Evolutionary conservation across 2,797 vertebrate species (phyloP).

Genomic region (Platyrinchus mystaceus): DNA sequence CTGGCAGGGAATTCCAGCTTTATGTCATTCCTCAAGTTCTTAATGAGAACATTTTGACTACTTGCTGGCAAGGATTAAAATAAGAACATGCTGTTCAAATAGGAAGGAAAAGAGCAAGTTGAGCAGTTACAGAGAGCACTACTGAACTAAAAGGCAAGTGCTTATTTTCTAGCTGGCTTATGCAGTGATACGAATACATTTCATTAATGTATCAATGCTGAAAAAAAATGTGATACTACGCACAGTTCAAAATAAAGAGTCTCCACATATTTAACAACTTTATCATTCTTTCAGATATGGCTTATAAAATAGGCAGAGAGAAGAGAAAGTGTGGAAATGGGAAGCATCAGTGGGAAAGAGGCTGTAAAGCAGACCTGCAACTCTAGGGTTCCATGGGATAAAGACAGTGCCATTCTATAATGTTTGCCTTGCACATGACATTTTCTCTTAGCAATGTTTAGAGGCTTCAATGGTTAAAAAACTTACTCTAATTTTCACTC

Average conservation of each 20-base stretch:
- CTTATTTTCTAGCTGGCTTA: neutral
- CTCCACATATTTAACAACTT: neutral
- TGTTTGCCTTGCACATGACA: neutral
- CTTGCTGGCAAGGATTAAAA: constrained; percentile 14
- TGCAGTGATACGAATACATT: neutral
- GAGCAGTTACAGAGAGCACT: neutral
- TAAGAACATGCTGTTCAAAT: neutral
- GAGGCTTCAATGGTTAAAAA: neutral
- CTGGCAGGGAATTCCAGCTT: neutral
- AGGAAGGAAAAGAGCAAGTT: neutral
- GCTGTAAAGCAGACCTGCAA: neutral
- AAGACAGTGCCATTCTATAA: neutral
- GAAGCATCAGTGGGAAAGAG: neutral
- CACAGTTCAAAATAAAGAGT: neutral
- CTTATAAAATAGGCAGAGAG: neutral
- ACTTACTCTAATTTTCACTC: neutral
- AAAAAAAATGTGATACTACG: neutral
- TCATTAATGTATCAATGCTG: neutral
- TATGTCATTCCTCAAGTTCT: neutral
- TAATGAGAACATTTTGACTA: neutral
- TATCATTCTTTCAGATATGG: neutral
- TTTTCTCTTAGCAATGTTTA: neutral
- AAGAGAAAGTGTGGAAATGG: neutral
- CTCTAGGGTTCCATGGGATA: neutral
- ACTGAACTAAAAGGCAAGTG: neutral